These are phyloP conservation scores for Chauna torquata DNA, from an alignment of 2,113 vertebrate genomes.

Conservation along the genomic window DNA sequence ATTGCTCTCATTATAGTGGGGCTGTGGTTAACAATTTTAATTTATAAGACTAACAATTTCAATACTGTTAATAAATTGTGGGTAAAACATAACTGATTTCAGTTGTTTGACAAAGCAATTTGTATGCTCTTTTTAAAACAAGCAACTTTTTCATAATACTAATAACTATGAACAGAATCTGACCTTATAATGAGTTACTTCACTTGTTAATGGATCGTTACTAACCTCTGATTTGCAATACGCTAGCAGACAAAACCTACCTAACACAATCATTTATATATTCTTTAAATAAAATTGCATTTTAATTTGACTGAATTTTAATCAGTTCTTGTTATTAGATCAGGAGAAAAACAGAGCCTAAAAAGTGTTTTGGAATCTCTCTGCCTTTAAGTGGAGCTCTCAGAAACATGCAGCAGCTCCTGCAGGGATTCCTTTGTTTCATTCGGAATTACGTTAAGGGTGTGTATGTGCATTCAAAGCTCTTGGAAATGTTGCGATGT, in stretches of 20 bases:
- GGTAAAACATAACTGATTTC: background rate
- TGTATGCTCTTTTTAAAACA: background rate
- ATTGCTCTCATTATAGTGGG: background rate
- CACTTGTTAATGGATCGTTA: background rate
- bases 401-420: background rate
- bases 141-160: background rate
- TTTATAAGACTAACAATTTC: background rate
- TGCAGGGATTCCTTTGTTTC: background rate
- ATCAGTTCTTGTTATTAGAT: background rate
- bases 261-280: background rate
- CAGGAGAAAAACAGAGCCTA: background rate
- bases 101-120: background rate
- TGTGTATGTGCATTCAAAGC: background rate
- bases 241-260: background rate
- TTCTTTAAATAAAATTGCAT: background rate
- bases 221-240: background rate
- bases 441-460: background rate
- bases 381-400: background rate
- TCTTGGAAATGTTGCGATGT: background rate
- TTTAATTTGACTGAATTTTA: slow-evolving; percentile 19
- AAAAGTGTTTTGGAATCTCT: background rate
- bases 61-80: background rate
- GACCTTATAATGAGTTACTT: background rate
- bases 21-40: background rate
- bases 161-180: background rate